Base-by-base conservation (phyloP, 2,888 invertebrate species). In the Lucinisca nassula region DNA sequence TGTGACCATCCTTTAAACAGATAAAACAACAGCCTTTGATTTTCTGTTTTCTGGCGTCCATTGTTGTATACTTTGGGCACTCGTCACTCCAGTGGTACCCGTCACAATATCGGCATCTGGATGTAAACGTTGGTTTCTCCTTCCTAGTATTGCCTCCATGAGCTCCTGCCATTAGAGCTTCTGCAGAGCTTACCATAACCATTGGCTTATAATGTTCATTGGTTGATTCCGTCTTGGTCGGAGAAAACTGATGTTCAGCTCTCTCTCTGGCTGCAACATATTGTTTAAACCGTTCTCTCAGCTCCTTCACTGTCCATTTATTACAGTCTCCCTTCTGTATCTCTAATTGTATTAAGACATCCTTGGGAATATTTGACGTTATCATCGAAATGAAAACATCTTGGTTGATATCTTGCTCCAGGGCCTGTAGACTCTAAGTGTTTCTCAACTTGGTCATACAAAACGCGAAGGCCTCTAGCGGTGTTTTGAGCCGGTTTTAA, bases 31-130 rank as follows among this genome's bases (percentile, higher is more conserved):
- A 35, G 2, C 80, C 80, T 77, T 76, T 85, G 24, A 80, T 51
- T 32, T 51, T 40, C 17, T 76, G 38, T 45, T 85, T 85, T 35
- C 79, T 55, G 27, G 77, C 84, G 1, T 24, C 49, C 8, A 80
- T 38, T 38, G 84, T 80, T 51, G 21, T 55, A 40, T 80, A 85
- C 45, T 58, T 70, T 55, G 40, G 30, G 24, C 84, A 85, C 32
- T 76, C 80, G 72, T 85, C 84, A 76, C 80, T 85, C 80, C 80
- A 85, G 70, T 80, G 84, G 0, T 17, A 24, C 8, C n/a, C n/a
- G n/a, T n/a, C 30, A 24, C 32, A 10, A 17, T 30, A 61, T 8
- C 30, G 30, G 3, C 27, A 30, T 8, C 61, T 27, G 6, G 61
- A 10, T 61, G 32, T 6, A 1, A 30, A 55, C 10, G 55, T n/a